Evolutionary conservation across 2,888 invertebrate species (phyloP), one percentile per base, ranked within the genome.

Genomic region (Malthinus flaveolus): DNA sequence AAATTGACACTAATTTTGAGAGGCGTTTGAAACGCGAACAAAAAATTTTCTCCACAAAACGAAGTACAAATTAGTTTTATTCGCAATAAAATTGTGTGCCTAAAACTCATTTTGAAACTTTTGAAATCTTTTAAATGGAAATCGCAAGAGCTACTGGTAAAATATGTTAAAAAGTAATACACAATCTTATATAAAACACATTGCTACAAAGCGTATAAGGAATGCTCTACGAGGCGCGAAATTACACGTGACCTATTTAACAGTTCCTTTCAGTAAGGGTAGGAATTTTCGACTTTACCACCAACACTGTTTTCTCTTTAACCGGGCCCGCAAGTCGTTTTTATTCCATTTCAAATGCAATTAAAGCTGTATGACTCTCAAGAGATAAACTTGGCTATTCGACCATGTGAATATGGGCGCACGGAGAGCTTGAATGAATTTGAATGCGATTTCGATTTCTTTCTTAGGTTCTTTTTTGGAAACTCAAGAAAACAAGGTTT

Each of bases 281-380:
- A 49, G 23, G 46, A 53, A 49, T 53, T 59, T 49, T 59, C 44
- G 37, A 44, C 37, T 50, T 33, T 48, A 44, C 45, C 49, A 53
- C 34, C 59, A 53, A n/a, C 23, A 49, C 47, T 36, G 46, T 36
- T 23, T 23, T 59, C 53, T 53, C 53, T 49, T 49, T 32, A 48
- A 23, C 23, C 53, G 49, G 45, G 49, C 42, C n/a, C n/a, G n/a
- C 45, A 49, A 23, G 48, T 54, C 59, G 59, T 59, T 59, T 58
- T 59, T 59, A 59, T 59, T 59, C 59, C 59, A 59, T 59, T 59
- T 54, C 59, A 49, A 54, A 59, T 59, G 59, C 59, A 59, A 59
- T 54, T 59, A 59, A 59, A 52, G 53, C 59, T 48, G 45, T 59
- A 59, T 59, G 49, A 54, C 59, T 54, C 59, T 54, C 59, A 39